Evolutionary conservation across 1,140 invertebrate species (phyloP).

Genomic region (Leptinotarsa undecemlineata): DNA sequence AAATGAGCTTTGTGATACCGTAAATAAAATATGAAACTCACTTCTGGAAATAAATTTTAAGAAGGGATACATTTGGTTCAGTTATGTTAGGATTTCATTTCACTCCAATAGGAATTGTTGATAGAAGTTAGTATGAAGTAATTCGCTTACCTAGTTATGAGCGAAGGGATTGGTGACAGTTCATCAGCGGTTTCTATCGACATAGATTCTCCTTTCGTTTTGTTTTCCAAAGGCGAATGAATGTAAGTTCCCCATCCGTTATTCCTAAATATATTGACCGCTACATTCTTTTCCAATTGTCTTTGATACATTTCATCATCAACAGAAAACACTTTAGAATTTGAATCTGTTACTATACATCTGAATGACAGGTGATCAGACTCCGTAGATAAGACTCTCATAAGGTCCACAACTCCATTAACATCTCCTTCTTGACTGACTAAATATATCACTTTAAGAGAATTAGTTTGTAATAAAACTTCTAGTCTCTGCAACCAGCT

Average conservation of each 20-base stretch:
- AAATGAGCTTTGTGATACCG: no score
- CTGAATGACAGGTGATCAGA: slow-evolving; percentile 73
- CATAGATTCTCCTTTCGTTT: slow-evolving; percentile 56
- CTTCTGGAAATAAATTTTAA: no score
- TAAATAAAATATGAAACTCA: no score
- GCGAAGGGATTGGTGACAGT: slow-evolving; percentile 81
- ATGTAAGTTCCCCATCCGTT: slow-evolving; percentile 68
- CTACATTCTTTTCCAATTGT: slow-evolving; percentile 65
- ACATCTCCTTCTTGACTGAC: slow-evolving; percentile 67
- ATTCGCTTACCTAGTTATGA: slow-evolving; percentile 58
- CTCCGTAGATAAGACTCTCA: slow-evolving; percentile 86
- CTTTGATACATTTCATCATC: slow-evolving; percentile 65
- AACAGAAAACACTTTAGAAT: slow-evolving; percentile 64
- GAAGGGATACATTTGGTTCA: no score
- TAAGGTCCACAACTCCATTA: slow-evolving; percentile 83
- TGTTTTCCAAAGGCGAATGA: slow-evolving; percentile 29
- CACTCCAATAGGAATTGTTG: no score
- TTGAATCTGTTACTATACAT: slow-evolving; percentile 67
- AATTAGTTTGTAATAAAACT: slow-evolving; percentile 64
- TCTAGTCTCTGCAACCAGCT: slow-evolving; percentile 85
- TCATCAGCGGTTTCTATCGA: slow-evolving; percentile 81
- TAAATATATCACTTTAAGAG: slow-evolving; percentile 66
- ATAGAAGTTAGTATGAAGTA: no score
- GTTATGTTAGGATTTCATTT: no score
- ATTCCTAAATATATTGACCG: slow-evolving; percentile 68